Percentiles rank a stretch among this genome's conserved stretches.
phyloP scores from a whole-genome alignment of 2,888 invertebrate genomes.

The Sclerodermus sp. region DNA sequence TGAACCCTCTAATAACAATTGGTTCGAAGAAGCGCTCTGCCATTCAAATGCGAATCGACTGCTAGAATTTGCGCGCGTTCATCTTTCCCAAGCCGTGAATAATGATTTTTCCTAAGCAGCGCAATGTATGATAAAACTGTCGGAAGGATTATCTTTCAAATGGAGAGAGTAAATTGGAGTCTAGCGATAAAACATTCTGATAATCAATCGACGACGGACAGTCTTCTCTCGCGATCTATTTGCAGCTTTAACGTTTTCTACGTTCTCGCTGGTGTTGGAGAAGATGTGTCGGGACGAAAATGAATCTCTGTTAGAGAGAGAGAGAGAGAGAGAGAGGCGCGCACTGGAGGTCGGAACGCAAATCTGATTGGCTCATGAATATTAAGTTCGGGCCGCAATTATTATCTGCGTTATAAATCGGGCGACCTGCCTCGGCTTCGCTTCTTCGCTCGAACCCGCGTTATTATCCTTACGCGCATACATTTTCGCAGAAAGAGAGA shows the following conservation, averaged over 20 bases:
- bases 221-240: too few relatives aligned
- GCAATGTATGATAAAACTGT: too few relatives aligned
- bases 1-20: slow-evolving; percentile 10
- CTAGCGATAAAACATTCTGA: too few relatives aligned
- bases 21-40: slow-evolving; percentile 3
- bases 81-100: too few relatives aligned
- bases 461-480: slow-evolving; percentile 37
- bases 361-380: slow-evolving; percentile 59
- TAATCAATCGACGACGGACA: too few relatives aligned
- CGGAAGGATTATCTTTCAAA: too few relatives aligned
- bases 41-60: too few relatives aligned
- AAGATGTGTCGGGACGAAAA: slow-evolving; percentile 28
- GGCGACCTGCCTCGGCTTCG: slow-evolving; percentile 39
- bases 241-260: too few relatives aligned
- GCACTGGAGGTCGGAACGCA: slow-evolving; percentile 43
- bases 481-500: slow-evolving; percentile 1
- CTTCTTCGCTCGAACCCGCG: slow-evolving; percentile 28
- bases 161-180: too few relatives aligned
- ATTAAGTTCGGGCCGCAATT: slow-evolving; percentile 58
- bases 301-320: slow-evolving; percentile 42
- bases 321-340: slow-evolving; percentile 31
- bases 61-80: too few relatives aligned
- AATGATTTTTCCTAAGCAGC: too few relatives aligned
- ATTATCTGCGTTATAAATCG: slow-evolving; percentile 59
- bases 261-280: too few relatives aligned